phyloP scores from a whole-genome alignment of 2,113 vertebrate species.

The Apaloderma vittatum region DNA sequence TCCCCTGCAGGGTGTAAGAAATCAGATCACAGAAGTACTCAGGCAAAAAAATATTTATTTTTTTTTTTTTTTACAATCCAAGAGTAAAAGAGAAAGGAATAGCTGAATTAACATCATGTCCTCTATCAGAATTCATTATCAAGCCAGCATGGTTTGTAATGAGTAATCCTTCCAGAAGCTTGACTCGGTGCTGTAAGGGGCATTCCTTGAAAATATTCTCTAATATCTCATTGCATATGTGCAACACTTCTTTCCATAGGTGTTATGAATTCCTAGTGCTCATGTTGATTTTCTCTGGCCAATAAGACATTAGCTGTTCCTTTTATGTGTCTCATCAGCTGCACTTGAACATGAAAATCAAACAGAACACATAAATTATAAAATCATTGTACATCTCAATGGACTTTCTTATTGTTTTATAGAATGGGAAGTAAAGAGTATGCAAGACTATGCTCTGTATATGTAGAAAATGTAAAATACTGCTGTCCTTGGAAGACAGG shows the following conservation, averaged over 20 bases:
- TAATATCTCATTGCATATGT: not conserved
- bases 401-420: not conserved
- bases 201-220: conserved; percentile 7
- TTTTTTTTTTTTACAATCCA: not conserved
- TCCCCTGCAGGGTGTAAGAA: conserved; percentile 86
- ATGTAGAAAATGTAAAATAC: not conserved
- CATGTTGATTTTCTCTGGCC: not conserved
- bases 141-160: not conserved
- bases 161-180: not conserved
- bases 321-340: conserved; percentile 33
- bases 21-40: conserved; percentile 72
- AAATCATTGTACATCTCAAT: not conserved
- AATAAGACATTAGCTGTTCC: not conserved
- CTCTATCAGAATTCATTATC: conserved; percentile 25
- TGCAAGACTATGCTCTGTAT: not conserved
- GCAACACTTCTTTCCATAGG: not conserved
- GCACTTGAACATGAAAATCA: conserved; percentile 2
- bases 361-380: conserved; percentile 2
- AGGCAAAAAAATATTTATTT: not conserved
- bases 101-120: conserved; percentile 1
- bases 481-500: not conserved
- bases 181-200: not conserved
- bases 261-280: conserved; percentile 15
- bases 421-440: not conserved
- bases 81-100: not conserved